Conservation (phyloP, 1,140 invertebrate species). For the Leptinotarsa defecta region DNA sequence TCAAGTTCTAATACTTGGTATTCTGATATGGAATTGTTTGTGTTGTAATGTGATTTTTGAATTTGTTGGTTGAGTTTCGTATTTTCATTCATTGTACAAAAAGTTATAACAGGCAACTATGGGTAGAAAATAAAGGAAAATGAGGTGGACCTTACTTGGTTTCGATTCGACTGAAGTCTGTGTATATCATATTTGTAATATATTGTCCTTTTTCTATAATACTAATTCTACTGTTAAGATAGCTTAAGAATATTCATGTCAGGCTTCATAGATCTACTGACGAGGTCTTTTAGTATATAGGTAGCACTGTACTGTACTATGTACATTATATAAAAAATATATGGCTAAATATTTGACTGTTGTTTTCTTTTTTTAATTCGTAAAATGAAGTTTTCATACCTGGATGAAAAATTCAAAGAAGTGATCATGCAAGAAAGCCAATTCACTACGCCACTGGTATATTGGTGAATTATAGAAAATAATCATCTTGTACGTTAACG, state of each 20-base stretch:
- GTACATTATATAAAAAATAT: conserved; percentile 53
- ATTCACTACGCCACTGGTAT: too few species aligned
- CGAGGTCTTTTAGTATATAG: conserved; percentile 45
- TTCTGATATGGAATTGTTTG: too few species aligned
- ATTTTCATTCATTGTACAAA: conserved; percentile 28
- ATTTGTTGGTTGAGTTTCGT: conserved; percentile 12
- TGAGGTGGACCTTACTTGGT: conserved; percentile 22
- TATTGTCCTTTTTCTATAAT: conserved; percentile 50
- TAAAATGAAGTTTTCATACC: too few species aligned
- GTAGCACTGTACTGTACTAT: conserved; percentile 52
- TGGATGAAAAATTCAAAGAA: too few species aligned
- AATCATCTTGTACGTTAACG: too few species aligned
- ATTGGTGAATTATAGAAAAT: too few species aligned
- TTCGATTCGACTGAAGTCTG: conserved; percentile 46
- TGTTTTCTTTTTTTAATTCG: background rate
- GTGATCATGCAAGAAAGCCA: too few species aligned
- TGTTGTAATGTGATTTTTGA: background rate
- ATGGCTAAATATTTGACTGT: conserved; percentile 39
- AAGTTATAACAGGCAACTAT: conserved; percentile 6
- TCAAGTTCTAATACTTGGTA: too few species aligned
- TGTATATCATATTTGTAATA: conserved; percentile 51
- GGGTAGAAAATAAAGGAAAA: conserved; percentile 24
- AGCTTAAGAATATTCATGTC: conserved; percentile 42
- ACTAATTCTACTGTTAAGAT: conserved; percentile 42
- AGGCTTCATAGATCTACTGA: conserved; percentile 51